Evolutionary conservation across 2,888 invertebrate species (phyloP).

Genomic region (Platynereis dumerilii): DNA sequence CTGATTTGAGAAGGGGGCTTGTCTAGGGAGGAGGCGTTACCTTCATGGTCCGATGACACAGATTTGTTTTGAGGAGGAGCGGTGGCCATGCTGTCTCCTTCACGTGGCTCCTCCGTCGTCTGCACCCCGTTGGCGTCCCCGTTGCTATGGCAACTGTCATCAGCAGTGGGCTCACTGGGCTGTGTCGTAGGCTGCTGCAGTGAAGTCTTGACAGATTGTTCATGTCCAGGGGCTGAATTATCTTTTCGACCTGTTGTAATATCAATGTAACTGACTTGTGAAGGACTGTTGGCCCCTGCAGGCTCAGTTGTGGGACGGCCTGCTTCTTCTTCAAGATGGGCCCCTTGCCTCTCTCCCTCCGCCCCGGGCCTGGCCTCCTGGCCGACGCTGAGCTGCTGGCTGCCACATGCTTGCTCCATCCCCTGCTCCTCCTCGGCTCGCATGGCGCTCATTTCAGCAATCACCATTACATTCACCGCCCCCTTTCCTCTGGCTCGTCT

Average conservation of each 20-base stretch:
- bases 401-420: too few species aligned
- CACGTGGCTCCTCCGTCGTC: constrained; percentile 10
- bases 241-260: too few species aligned
- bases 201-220: too few species aligned
- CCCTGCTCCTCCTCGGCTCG: too few species aligned
- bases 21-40: too few species aligned
- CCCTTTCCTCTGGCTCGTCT: constrained; percentile 5
- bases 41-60: constrained; percentile 3
- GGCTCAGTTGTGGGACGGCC: neutral
- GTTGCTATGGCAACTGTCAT: constrained; percentile 6
- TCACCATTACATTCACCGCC: constrained; percentile 1
- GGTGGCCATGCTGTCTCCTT: constrained; percentile 6
- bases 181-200: too few species aligned
- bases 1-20: too few species aligned
- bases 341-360: constrained; percentile 4
- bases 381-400: constrained; percentile 1
- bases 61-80: constrained; percentile 8
- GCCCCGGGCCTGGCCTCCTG: constrained; percentile 18
- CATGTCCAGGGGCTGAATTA: too few species aligned
- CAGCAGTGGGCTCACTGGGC: neutral
- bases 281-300: neutral
- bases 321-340: neutral
- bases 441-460: too few species aligned
- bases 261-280: neutral
- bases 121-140: constrained; percentile 4